Conservation (phyloP, 2,888 invertebrate species). For the Matsumyia berberina region DNA sequence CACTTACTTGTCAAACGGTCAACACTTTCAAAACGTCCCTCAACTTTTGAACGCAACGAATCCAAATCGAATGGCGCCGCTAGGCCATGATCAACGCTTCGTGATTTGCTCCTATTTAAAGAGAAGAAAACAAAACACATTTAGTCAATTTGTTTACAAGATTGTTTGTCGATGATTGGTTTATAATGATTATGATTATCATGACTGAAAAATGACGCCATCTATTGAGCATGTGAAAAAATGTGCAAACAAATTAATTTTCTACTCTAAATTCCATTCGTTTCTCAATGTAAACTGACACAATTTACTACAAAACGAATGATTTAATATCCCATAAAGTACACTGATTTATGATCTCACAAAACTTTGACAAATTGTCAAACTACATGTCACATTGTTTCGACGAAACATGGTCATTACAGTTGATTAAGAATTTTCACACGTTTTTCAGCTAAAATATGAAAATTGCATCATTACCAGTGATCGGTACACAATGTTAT, state of each 20-base stretch:
- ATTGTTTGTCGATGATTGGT: not conserved
- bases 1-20: conserved; percentile 86
- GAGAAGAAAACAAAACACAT: conserved; percentile 41
- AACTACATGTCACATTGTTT: not conserved
- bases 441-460: conserved; percentile 29
- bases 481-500: too few relatives aligned
- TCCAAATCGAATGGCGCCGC: conserved; percentile 94
- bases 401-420: not conserved
- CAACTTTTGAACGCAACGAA: conserved; percentile 93
- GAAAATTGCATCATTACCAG: not conserved
- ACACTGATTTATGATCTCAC: not conserved
- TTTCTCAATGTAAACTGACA: too few relatives aligned
- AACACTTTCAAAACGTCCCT: conserved; percentile 93
- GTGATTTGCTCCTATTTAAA: conserved; percentile 93
- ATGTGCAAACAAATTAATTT: not conserved
- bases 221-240: conserved; percentile 67
- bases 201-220: conserved; percentile 20
- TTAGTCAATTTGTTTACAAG: not conserved
- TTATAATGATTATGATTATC: conserved; percentile 6
- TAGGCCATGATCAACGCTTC: conserved; percentile 95
- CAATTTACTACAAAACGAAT: not conserved
- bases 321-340: not conserved
- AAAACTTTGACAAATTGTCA: not conserved
- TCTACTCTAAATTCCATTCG: conserved; percentile 1
- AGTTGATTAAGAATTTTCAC: conserved; percentile 21